These are phyloP conservation scores for Drosophila fungiperda DNA, from an alignment of 2,888 invertebrate species.

Conservation along the genomic window DNA sequence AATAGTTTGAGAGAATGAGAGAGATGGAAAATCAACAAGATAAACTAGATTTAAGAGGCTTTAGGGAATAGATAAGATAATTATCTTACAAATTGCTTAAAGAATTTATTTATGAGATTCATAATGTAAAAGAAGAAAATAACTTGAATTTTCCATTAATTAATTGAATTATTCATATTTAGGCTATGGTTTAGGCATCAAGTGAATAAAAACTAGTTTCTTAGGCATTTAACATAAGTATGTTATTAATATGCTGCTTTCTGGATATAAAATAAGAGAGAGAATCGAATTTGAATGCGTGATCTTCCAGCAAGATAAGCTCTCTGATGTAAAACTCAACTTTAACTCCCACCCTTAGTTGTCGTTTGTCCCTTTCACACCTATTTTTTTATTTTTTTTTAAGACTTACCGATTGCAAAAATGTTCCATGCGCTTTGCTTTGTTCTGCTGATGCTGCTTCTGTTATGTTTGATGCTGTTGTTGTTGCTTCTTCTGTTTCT, in stretches of 20 bases:
- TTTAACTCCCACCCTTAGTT: background rate
- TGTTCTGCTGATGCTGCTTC: conserved; percentile 27
- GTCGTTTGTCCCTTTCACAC: background rate
- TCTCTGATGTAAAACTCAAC: background rate
- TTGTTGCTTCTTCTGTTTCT: conserved; percentile 9
- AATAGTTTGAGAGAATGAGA: background rate
- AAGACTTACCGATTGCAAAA: conserved; percentile 78
- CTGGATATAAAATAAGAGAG: background rate
- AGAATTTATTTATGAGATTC: background rate
- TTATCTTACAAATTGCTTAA: background rate
- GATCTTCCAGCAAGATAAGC: background rate
- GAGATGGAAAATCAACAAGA: background rate
- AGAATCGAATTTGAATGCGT: background rate
- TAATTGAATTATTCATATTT: conserved; percentile 14
- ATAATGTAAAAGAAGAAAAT: background rate
- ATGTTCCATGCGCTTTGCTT: conserved; percentile 66
- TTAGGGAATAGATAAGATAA: background rate
- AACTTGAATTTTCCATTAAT: background rate
- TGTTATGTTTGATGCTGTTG: conserved; percentile 25
- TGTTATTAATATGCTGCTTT: background rate
- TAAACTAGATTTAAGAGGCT: background rate
- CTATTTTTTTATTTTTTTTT: background rate
- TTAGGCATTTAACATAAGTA: background rate
- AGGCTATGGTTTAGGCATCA: background rate
- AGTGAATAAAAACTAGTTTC: background rate